phyloP scores from a whole-genome alignment of 2,797 vertebrate genomes.

The Xyrichtys novacula region DNA sequence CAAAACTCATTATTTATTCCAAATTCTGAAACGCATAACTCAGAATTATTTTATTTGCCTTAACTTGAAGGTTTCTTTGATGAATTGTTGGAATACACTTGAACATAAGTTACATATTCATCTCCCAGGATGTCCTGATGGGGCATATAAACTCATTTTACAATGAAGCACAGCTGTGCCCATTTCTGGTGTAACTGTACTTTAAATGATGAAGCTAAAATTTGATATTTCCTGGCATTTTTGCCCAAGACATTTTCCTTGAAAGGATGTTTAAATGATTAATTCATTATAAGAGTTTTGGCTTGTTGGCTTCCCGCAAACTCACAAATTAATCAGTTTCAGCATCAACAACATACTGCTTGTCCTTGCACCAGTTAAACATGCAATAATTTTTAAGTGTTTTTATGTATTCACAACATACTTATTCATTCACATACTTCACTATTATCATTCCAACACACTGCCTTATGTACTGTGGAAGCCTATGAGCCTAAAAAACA shows the following conservation, averaged over 20 bases:
- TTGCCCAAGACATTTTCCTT: background rate
- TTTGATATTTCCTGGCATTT: too few species aligned
- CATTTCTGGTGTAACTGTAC: background rate
- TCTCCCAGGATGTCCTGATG: too few species aligned
- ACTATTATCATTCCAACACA: constrained; percentile 41
- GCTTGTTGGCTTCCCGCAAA: background rate
- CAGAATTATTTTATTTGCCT: too few species aligned
- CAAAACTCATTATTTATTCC: too few species aligned
- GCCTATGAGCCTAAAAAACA: constrained; percentile 36
- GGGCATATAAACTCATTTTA: too few species aligned
- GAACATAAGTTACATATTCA: too few species aligned
- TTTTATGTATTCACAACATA: background rate
- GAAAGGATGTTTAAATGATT: background rate
- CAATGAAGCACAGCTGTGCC: too few species aligned
- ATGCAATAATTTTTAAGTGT: constrained; percentile 1
- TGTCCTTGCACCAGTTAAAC: background rate
- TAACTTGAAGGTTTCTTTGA: too few species aligned
- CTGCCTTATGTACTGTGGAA: constrained; percentile 36
- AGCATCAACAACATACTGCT: background rate
- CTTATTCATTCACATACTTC: constrained; percentile 54
- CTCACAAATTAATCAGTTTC: background rate
- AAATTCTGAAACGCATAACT: too few species aligned
- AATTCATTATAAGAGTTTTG: background rate
- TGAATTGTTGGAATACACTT: too few species aligned
- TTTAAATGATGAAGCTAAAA: too few species aligned